A percentile compares a stretch with the other conserved stretches of the same genome.
Conservation (phyloP, 2,797 vertebrate genomes). For the Chrysocyon brachyurus region DNA sequence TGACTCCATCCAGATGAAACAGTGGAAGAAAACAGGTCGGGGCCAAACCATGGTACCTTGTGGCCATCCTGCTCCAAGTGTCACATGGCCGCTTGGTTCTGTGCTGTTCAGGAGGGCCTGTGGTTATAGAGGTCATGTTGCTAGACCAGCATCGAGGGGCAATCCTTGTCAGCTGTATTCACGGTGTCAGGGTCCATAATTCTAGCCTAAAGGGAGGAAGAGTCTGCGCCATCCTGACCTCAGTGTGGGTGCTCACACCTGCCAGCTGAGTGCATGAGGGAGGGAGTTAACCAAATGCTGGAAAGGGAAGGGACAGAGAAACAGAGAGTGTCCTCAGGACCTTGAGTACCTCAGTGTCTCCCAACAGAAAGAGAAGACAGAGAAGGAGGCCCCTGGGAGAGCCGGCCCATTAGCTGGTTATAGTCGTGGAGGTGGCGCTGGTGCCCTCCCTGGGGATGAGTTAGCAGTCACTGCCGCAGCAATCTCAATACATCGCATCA, state of each 20-base stretch:
- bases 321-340: rapidly evolving
- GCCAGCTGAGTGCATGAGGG: rapidly evolving
- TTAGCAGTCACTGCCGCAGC: neutral
- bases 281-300: rapidly evolving
- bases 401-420: neutral
- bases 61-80: rapidly evolving
- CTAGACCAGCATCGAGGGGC: rapidly evolving
- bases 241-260: rapidly evolving
- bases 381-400: neutral
- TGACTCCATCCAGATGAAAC: rapidly evolving
- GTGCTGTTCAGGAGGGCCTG: rapidly evolving
- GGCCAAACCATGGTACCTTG: rapidly evolving
- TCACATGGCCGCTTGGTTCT: rapidly evolving
- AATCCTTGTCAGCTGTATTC: rapidly evolving
- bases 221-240: rapidly evolving
- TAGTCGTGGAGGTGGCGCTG: rapidly evolving
- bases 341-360: neutral
- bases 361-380: neutral
- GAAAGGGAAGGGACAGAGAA: rapidly evolving
- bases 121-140: rapidly evolving
- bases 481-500: neutral
- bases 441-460: neutral
- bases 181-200: rapidly evolving
- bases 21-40: rapidly evolving
- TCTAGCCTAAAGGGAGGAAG: neutral